phyloP scores from a whole-genome alignment of 2,797 vertebrate genomes.

The Ambastaia sidthimunki region DNA sequence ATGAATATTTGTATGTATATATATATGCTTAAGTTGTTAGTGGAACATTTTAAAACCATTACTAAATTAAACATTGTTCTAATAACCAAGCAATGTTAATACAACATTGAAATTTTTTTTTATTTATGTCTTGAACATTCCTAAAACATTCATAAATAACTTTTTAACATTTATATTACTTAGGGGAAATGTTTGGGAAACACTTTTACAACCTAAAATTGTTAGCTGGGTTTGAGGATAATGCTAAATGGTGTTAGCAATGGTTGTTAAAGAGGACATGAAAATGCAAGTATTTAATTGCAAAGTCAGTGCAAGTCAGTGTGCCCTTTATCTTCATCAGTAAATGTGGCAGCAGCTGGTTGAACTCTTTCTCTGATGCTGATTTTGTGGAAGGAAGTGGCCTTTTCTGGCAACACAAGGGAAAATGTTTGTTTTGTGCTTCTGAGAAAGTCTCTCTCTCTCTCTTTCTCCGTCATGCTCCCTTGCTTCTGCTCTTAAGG shows the following conservation, averaged over 20 bases:
- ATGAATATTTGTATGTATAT: too few relatives aligned
- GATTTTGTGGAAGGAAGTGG: conserved; percentile 36
- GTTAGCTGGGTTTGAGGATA: background rate
- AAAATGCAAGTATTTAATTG: conserved; percentile 5
- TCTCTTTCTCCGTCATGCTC: conserved; percentile 50
- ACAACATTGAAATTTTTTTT: too few relatives aligned
- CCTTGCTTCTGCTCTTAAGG: conserved; percentile 55
- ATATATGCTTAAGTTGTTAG: too few relatives aligned
- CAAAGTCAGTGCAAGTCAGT: background rate
- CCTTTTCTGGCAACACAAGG: conserved; percentile 53
- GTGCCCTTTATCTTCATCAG: conserved; percentile 39
- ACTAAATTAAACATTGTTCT: too few relatives aligned
- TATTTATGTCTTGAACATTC: too few relatives aligned
- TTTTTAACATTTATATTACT: too few relatives aligned
- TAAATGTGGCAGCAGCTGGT: conserved; percentile 28
- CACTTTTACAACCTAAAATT: too few relatives aligned
- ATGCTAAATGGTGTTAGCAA: background rate
- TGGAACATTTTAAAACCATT: too few relatives aligned
- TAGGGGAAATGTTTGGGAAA: too few relatives aligned
- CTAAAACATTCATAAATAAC: too few relatives aligned
- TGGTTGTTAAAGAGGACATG: background rate
- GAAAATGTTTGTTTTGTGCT: conserved; percentile 53
- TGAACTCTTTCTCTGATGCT: conserved; percentile 29
- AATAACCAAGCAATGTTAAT: too few relatives aligned
- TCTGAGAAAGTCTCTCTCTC: conserved; percentile 24